Evolutionary conservation across 2,113 vertebrate genomes (phyloP), one percentile per base, ranked within the genome.

Genomic region (Pteruthius melanotis): DNA sequence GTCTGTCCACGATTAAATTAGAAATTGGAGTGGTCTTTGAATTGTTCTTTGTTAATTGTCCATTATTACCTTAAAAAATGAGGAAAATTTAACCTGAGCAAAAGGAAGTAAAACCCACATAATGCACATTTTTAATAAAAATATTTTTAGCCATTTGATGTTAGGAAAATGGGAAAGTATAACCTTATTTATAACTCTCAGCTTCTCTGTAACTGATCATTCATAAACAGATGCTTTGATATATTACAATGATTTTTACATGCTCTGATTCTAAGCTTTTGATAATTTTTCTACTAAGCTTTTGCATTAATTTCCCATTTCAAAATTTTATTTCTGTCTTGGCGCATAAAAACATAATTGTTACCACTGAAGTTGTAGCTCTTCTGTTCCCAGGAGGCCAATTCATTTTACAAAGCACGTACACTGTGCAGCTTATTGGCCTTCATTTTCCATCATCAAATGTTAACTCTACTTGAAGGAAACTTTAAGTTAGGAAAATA

Each of bases 301-400:
- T 92, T 90, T 95, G 68, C 69, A 93, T 96, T 95, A 87, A 94
- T 95, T 96, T 95, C 66, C 54, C 39, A 92, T 95, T 97, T 94
- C 72, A 90, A 71, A 28, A 84, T 87, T 95, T 95, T 94, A 90
- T 93, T 95, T 94, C 87, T 80, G 28, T 96, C 87, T 94, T 78
- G 79, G 56, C 37, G 68, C 77, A 89, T 97, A 97, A 97, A 96
- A 95, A 72, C 49, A 76, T 96, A 96, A 95, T 93, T 95, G 88
- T 91, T 95, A 86, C 64, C 81, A 78, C 59, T 78, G 79, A 88
- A 94, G 65, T 68, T 84, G 50, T 74, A 91, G 82, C 39, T 96
- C 70, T 74, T 83, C 44, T 92, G 16, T 93, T 94, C 84, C 70
- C 87, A 81, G 71, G 74, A 80, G 47, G 45, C 50, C 50, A 77